Evolutionary conservation across 2,797 vertebrate genomes (phyloP).

Genomic region (Galago senegalensis): DNA sequence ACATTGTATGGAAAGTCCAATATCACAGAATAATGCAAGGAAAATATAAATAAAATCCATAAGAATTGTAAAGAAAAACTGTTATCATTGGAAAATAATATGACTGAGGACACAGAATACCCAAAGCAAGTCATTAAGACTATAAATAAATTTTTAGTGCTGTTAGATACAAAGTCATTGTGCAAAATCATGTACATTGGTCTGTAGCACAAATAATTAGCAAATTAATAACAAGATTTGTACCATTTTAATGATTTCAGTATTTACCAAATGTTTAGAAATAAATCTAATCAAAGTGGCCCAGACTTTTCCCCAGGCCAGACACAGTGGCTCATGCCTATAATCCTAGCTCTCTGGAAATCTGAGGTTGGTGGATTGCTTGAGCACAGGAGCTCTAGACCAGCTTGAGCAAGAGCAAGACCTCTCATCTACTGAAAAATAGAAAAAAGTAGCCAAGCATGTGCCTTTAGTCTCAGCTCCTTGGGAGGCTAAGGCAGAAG

Average conservation of each 20-base stretch:
- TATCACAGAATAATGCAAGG: neutral
- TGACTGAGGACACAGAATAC: neutral
- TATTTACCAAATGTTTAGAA: neutral
- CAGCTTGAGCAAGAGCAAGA: too few relatives aligned
- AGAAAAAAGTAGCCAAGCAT: too few relatives aligned
- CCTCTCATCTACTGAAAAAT: too few relatives aligned
- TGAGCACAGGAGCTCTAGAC: too few relatives aligned
- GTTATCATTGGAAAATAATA: neutral
- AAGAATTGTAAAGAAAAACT: neutral
- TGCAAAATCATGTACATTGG: neutral
- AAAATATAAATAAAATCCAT: neutral
- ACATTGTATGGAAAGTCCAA: neutral
- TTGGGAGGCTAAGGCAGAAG: too few relatives aligned
- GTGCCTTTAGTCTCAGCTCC: too few relatives aligned
- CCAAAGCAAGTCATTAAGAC: neutral
- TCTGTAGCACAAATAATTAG: neutral
- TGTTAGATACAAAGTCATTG: neutral
- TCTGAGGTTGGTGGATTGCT: too few relatives aligned
- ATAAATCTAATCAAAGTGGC: neutral
- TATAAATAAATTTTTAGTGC: neutral
- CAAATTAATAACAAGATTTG: slow-evolving; percentile 26
- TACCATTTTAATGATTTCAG: neutral
- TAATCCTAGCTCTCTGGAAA: too few relatives aligned
- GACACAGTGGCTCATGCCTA: too few relatives aligned
- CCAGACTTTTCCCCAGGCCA: neutral